Conservation (phyloP, 2,113 vertebrate genomes). For the Macaca mulatta region DNA sequence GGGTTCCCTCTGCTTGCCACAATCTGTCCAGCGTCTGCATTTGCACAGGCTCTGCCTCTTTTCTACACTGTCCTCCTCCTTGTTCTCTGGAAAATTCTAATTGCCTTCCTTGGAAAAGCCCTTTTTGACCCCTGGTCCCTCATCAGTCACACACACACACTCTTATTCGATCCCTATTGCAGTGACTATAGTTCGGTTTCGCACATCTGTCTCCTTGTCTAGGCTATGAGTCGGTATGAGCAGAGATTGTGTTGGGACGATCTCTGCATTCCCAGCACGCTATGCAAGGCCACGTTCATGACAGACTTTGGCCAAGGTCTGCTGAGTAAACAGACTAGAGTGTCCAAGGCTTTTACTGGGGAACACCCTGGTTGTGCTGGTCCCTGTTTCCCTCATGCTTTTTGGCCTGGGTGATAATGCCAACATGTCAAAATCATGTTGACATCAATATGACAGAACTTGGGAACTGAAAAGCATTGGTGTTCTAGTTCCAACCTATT, state of each 20-base stretch:
- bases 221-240: not conserved
- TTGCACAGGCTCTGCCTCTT: not conserved
- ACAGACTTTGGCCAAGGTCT: not conserved
- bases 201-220: not conserved
- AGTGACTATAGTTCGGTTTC: not conserved
- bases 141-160: not conserved
- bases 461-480: not conserved
- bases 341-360: not conserved
- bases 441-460: not conserved
- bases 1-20: fast-evolving
- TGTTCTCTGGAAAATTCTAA: not conserved
- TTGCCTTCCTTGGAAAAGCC: not conserved
- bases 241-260: not conserved
- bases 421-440: no score
- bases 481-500: not conserved
- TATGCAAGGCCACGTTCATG: not conserved
- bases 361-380: no score
- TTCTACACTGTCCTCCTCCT: not conserved
- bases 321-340: not conserved
- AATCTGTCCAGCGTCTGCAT: not conserved
- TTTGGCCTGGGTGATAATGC: not conserved
- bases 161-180: not conserved
- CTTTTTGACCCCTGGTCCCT: not conserved
- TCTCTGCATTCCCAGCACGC: not conserved
- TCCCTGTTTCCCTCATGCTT: not conserved